Evolutionary conservation across 2,888 invertebrate species (phyloP).

Genomic region (Pseudococcus viburni): DNA sequence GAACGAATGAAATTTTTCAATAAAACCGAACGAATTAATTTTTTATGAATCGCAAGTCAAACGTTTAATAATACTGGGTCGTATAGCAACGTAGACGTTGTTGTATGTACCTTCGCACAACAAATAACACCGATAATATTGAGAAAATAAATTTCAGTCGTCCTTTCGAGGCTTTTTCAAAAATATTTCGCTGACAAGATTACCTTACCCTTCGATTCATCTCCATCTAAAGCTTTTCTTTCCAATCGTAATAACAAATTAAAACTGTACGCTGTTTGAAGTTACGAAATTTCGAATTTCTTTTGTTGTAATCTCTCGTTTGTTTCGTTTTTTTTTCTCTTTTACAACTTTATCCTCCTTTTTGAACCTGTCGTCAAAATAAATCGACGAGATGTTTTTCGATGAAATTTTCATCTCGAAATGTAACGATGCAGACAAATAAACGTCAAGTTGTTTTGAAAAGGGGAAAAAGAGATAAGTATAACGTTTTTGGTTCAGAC

Average conservation of each 20-base stretch:
- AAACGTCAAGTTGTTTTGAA: no score
- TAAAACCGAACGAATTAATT: not conserved
- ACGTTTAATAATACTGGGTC: not conserved
- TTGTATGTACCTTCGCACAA: not conserved
- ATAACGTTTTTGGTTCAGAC: no score
- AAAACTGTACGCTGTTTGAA: slow-evolving; percentile 6
- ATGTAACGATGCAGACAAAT: no score
- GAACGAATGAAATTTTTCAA: not conserved
- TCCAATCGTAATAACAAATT: slow-evolving; percentile 2
- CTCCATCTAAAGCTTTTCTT: not conserved
- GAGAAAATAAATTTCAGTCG: not conserved
- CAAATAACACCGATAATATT: not conserved
- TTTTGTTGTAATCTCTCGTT: slow-evolving; percentile 13
- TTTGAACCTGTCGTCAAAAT: not conserved
- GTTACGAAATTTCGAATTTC: not conserved
- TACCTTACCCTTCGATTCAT: not conserved
- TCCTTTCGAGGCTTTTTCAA: not conserved
- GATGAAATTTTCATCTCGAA: not conserved
- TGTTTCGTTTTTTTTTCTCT: not conserved
- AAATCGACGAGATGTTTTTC: not conserved
- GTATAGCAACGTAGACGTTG: not conserved
- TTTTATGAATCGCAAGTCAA: not conserved
- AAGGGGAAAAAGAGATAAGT: no score
- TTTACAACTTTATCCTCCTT: not conserved
- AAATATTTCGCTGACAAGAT: not conserved